phyloP scores from a whole-genome alignment of 1,140 invertebrate species.

The Streblospio benedicti region DNA sequence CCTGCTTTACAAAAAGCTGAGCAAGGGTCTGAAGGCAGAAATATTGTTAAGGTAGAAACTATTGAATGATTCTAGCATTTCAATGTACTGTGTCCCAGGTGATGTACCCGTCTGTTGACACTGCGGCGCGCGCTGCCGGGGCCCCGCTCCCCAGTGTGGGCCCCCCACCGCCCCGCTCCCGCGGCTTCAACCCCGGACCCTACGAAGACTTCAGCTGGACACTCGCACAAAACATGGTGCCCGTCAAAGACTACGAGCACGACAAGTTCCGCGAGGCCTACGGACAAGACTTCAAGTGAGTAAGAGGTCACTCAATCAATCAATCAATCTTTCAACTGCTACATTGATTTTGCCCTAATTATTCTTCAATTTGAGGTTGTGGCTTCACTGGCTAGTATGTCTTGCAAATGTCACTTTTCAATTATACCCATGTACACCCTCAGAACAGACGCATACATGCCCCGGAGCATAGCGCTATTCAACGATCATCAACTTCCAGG shows the following conservation, averaged over 20 bases:
- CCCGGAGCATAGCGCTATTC: too few relatives aligned
- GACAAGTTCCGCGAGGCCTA: conserved; percentile 26
- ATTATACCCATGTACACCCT: neutral
- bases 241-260: conserved; percentile 38
- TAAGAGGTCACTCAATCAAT: neutral
- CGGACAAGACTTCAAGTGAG: conserved; percentile 45
- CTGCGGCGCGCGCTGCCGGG: conserved; percentile 24
- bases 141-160: conserved; percentile 23
- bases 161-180: conserved; percentile 23
- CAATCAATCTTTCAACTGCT: neutral
- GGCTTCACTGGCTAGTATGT: too few relatives aligned
- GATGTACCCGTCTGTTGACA: conserved; percentile 37
- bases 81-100: too few relatives aligned
- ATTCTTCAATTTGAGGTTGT: neutral
- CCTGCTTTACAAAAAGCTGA: too few relatives aligned
- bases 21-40: too few relatives aligned
- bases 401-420: neutral
- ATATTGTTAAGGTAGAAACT: too few relatives aligned
- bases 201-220: conserved; percentile 28
- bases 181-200: conserved; percentile 41
- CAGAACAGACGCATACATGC: neutral
- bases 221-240: conserved; percentile 37
- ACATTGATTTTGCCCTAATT: neutral
- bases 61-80: too few relatives aligned
- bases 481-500: too few relatives aligned